phyloP scores from a whole-genome alignment of 2,797 vertebrate species.

The Channa striata region DNA sequence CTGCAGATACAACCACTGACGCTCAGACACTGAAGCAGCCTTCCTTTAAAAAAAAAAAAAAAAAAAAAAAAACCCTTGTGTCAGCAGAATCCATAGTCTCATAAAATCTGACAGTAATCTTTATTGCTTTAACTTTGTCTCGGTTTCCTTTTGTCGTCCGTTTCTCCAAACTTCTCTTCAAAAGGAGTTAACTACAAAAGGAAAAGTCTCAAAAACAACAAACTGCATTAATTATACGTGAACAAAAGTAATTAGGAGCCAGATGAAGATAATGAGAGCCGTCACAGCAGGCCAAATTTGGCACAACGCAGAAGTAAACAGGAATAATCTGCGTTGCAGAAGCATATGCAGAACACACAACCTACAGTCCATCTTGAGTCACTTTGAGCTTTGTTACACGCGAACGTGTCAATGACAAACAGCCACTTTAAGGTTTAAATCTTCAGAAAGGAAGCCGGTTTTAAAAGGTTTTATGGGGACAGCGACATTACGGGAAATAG shows the following conservation, averaged over 20 bases:
- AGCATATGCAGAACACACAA: slow-evolving; percentile 27
- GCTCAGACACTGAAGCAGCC: slow-evolving; percentile 12
- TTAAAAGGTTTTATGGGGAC: no score
- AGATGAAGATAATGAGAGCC: slow-evolving; percentile 17
- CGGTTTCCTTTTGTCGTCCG: background rate
- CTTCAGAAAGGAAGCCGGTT: no score
- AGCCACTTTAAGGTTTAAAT: no score
- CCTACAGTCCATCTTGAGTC: no score
- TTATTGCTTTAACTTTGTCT: slow-evolving; percentile 1
- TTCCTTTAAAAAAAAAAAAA: background rate
- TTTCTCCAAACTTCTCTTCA: background rate
- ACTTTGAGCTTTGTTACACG: slow-evolving; percentile 7
- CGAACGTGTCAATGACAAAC: no score
- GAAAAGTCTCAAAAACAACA: background rate
- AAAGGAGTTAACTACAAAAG: background rate
- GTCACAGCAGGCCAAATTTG: slow-evolving; percentile 1
- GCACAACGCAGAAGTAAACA: slow-evolving; percentile 31
- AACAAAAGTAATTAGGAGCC: slow-evolving; percentile 1
- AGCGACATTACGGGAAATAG: no score
- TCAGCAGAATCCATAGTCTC: slow-evolving; percentile 24
- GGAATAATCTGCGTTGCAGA: slow-evolving; percentile 34
- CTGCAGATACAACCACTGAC: slow-evolving; percentile 15
- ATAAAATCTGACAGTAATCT: background rate
- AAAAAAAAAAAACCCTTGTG: background rate
- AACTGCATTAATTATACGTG: background rate